Base-by-base conservation (phyloP, 2,113 vertebrate genomes). In the Anser brachyrhynchus region DNA sequence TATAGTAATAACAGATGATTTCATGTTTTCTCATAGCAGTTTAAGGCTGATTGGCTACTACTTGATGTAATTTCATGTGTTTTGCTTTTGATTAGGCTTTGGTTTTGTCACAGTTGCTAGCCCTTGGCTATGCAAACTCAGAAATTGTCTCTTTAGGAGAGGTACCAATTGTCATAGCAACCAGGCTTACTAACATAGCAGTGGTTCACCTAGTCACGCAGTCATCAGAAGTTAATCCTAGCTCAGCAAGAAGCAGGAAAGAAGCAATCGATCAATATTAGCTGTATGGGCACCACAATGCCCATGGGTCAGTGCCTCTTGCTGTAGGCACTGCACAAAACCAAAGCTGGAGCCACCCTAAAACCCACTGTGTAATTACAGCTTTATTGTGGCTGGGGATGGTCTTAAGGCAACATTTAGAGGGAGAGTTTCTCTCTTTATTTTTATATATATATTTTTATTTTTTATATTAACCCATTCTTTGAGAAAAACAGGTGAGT, bases 241-340 rank as follows among this genome's bases (percentile, higher is more conserved):
- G 23, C 28, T 85, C 17, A 82, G 67, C 19, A 90, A 82, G 43
- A 73, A 72, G 49, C 23, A 44, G 35, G 9, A n/a, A 62, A n/a
- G 33, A 59, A 69, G 25, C 12, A 43, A 59, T 67, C 0, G 0
- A 28, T 51, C 6, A 13, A 2, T 44, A 25, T 61, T 41, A 13
- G 49, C 17, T 41, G 5, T 43, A n/a, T 9, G 31, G 55, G 33
- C 20, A 58, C 41, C 12, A 14, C 20, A 21, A 33, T 1, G 0
- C 10, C 22, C 14, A 19, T 29, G 7, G 28, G 20, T 39, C 46
- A 19, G 22, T n/a, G 18, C 22, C 18, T 28, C 33, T 72, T 57
- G 9, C 65, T 51, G 21, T 61, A 39, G 35, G 44, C 28, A 44
- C n/a, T 1, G 0, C 43, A n/a, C 26, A 57, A 51, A 83, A 72